Percentiles rank a stretch among this genome's conserved stretches.
phyloP scores from a whole-genome alignment of 2,888 invertebrate species.

The Theodoxus fluviatilis region DNA sequence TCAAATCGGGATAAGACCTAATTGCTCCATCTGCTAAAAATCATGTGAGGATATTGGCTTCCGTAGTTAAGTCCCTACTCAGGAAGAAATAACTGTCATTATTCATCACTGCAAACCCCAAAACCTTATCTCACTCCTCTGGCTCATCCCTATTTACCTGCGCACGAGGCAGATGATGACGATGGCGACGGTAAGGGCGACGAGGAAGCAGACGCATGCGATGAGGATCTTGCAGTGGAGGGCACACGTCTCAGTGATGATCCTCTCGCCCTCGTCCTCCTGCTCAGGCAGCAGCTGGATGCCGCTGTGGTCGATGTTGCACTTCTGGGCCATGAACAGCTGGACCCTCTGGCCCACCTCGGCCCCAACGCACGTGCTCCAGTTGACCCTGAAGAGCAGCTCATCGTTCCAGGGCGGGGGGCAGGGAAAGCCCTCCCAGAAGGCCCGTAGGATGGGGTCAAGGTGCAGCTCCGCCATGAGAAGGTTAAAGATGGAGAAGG shows the following conservation, averaged over 20 bases:
- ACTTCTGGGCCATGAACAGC: constrained; percentile 38
- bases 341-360: constrained; percentile 36
- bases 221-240: constrained; percentile 36
- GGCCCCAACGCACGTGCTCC: constrained; percentile 38
- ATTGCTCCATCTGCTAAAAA: no score
- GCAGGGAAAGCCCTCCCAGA: constrained; percentile 41
- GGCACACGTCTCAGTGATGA: constrained; percentile 31
- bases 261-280: constrained; percentile 28
- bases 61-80: no score
- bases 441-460: constrained; percentile 35
- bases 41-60: no score
- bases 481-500: constrained; percentile 25
- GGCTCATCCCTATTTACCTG: constrained; percentile 37
- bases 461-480: constrained; percentile 30
- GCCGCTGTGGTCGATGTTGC: constrained; percentile 35
- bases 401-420: constrained; percentile 41
- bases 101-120: no score
- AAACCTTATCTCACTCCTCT: no score
- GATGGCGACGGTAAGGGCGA: constrained; percentile 32
- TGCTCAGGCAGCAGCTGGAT: constrained; percentile 22
- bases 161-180: constrained; percentile 32
- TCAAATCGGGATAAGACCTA: no score
- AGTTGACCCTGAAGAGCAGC: constrained; percentile 36
- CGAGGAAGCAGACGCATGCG: constrained; percentile 32
- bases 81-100: no score